Evolutionary conservation across 2,888 invertebrate species (phyloP).

Genomic region (Loripinus fragilis): DNA sequence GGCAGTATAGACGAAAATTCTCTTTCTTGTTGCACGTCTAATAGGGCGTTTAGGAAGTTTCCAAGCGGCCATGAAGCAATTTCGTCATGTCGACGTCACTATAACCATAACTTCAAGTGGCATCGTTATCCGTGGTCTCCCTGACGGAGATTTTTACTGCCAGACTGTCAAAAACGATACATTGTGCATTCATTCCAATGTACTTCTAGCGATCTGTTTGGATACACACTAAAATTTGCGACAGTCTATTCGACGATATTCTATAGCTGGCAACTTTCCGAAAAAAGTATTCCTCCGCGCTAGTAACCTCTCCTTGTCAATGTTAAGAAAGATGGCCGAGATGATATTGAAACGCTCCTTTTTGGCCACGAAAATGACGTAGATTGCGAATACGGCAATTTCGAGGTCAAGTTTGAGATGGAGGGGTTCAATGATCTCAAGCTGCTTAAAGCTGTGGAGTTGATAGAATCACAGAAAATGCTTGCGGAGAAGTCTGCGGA

Average conservation of each 20-base stretch:
- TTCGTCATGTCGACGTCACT: too few relatives aligned
- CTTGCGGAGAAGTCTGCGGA: neutral
- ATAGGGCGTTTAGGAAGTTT: too few relatives aligned
- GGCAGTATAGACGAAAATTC: too few relatives aligned
- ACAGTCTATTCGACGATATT: neutral
- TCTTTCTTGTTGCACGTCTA: too few relatives aligned
- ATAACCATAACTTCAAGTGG: too few relatives aligned
- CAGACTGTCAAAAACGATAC: too few relatives aligned
- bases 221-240: too few relatives aligned
- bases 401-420: neutral
- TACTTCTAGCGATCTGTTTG: too few relatives aligned
- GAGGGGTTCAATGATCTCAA: neutral
- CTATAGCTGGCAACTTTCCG: neutral
- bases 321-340: neutral
- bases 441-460: neutral
- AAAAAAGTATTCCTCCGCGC: neutral
- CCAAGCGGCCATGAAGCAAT: too few relatives aligned
- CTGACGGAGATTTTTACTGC: too few relatives aligned
- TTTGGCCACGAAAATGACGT: neutral
- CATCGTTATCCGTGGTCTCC: too few relatives aligned
- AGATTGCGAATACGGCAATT: neutral
- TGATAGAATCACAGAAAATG: neutral
- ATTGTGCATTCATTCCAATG: too few relatives aligned
- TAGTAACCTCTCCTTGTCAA: neutral
- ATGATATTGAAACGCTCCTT: neutral